These are phyloP conservation scores for Dicentrarchus labrax DNA, from an alignment of 2,113 vertebrate genomes.

Conservation along the genomic window DNA sequence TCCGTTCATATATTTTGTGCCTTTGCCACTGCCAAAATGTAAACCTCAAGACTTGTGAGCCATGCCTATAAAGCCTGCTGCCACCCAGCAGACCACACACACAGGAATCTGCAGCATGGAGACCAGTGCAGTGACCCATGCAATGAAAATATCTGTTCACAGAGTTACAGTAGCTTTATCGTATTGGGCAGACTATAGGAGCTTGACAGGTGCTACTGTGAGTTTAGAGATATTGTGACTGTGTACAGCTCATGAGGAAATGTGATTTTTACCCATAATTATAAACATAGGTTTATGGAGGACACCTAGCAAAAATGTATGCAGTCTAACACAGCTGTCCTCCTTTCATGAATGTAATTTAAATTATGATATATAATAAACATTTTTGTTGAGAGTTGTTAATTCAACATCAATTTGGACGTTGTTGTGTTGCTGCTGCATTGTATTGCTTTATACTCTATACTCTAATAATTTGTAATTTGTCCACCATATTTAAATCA, in stretches of 20 bases:
- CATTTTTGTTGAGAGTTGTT: background rate
- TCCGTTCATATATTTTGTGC: slow-evolving; percentile 16
- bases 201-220: slow-evolving; percentile 52
- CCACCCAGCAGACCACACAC: slow-evolving; percentile 59
- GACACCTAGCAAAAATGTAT: background rate
- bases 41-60: slow-evolving; percentile 43
- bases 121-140: slow-evolving; percentile 66
- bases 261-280: background rate
- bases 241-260: background rate
- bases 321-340: background rate
- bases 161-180: slow-evolving; percentile 59
- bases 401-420: background rate
- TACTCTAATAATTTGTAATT: background rate
- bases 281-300: background rate
- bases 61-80: slow-evolving; percentile 61
- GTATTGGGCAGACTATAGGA: background rate
- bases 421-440: background rate
- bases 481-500: background rate
- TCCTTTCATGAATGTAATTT: background rate
- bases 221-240: background rate
- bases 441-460: background rate
- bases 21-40: slow-evolving; percentile 27
- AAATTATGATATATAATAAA: background rate
- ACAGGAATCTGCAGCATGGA: slow-evolving; percentile 41
- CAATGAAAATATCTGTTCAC: slow-evolving; percentile 63